Evolutionary conservation across 2,888 invertebrate species (phyloP), one percentile per base, ranked within the genome.

Genomic region (Acleris literana): DNA sequence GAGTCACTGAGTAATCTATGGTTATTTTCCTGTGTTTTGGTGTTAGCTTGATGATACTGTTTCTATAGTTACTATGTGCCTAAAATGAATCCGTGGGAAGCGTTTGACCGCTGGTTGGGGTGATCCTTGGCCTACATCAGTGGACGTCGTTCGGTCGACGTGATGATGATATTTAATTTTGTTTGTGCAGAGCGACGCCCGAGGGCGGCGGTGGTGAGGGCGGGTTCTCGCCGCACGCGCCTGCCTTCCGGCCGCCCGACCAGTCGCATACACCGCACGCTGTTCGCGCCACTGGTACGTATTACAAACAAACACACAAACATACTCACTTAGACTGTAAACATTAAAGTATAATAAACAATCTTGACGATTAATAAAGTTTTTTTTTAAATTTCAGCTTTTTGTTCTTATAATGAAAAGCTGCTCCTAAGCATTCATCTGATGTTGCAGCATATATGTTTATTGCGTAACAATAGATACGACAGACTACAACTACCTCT

Each of bases 171-270:
- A 2, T 6, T n/a, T 13, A 11, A 2, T 18, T 13, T 48, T 29
- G 20, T 39, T 17, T 43, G 29, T 52, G 18, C 76, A 88, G 90
- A 73, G 83, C 88, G 69, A 84, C 86, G 61, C 88, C 89, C 2
- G 84, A 82, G 29, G 73, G 73, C 57, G 70, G 72, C 71, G 68
- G 74, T 46, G 69, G 69, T 56, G 76, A 74, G 68, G 72, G 74
- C 58, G 71, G 74, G 60, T 83, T 80, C 80, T 76, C 81, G 3
- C 78, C 80, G 55, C 74, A 76, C 64, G 74, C 67, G 56, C 76
- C 82, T 61, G 77, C 82, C 54, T 89, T 86, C 87, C 84, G 89
- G 1, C 81, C 82, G 63, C 82, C 84, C 67, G 81, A 81, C 29
- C 77, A 69, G 48, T 72, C 77, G 58, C 74, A 76, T 76, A 63